These are phyloP conservation scores for Netelia fuscicornis DNA, from an alignment of 2,888 invertebrate species.

Conservation along the genomic window DNA sequence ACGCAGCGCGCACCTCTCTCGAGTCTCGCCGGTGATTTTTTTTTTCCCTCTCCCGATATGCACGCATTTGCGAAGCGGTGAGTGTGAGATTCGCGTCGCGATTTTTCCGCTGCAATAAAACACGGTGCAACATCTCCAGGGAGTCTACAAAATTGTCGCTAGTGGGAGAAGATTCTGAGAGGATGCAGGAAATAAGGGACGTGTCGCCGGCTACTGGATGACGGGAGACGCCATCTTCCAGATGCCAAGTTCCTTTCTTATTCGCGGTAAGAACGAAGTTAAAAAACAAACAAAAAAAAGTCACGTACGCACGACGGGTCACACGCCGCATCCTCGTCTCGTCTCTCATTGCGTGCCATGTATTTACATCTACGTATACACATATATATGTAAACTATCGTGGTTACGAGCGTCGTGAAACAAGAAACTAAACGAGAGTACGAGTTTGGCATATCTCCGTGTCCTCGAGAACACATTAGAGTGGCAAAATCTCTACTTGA, in stretches of 20 bases:
- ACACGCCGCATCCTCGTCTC: neutral
- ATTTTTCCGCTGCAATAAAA: neutral
- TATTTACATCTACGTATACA: neutral
- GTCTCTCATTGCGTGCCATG: neutral
- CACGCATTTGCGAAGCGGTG: neutral
- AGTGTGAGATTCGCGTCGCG: constrained; percentile 2
- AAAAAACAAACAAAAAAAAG: constrained; percentile 14
- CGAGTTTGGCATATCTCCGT: constrained; percentile 7
- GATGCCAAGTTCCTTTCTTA: constrained; percentile 83
- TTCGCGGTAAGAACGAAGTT: constrained; percentile 39
- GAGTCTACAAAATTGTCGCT: constrained; percentile 48
- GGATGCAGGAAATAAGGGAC: constrained; percentile 70
- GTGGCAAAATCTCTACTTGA: constrained; percentile 9
- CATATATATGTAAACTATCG: neutral
- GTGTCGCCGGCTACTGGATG: constrained; percentile 79
- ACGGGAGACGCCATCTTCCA: constrained; percentile 88
- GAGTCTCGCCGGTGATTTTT: constrained; percentile 1
- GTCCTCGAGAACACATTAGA: neutral
- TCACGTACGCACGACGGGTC: neutral
- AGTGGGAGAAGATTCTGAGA: constrained; percentile 45
- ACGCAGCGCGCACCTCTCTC: constrained; percentile 55
- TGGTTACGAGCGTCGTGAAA: constrained; percentile 11
- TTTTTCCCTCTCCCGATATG: neutral
- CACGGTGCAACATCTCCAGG: constrained; percentile 50
- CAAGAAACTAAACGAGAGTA: neutral